Conservation (phyloP, 2,113 vertebrate species). For the Mobula hypostoma region DNA sequence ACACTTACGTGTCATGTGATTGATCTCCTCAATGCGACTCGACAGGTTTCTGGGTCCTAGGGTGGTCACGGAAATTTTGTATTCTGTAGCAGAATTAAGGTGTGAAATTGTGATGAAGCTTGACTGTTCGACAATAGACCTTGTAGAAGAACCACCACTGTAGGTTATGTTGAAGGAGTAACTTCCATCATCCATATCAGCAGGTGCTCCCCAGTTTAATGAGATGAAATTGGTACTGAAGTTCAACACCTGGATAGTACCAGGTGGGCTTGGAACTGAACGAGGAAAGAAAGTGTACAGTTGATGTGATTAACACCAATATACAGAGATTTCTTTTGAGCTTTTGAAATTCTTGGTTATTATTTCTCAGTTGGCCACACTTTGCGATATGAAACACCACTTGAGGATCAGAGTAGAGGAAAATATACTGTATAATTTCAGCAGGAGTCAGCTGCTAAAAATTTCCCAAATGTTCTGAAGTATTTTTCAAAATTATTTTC, state of each 20-base stretch:
- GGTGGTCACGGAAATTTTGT: conserved; percentile 50
- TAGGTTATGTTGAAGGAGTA: conserved; percentile 45
- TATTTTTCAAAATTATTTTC: no score
- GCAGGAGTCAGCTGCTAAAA: no score
- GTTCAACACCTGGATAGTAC: no score
- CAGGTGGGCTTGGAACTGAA: no score
- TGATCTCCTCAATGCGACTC: conserved; percentile 41
- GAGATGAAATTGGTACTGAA: conserved; percentile 44
- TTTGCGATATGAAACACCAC: background rate
- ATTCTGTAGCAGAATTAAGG: conserved; percentile 50
- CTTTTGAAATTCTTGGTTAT: no score
- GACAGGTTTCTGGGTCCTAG: conserved; percentile 41
- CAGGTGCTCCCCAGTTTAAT: conserved; percentile 44
- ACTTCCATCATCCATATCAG: conserved; percentile 39
- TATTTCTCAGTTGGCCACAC: no score
- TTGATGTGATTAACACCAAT: no score
- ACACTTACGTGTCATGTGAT: conserved; percentile 53
- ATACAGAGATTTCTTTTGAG: no score
- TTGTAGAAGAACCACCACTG: rapidly evolving
- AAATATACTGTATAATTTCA: no score
- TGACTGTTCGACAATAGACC: rapidly evolving
- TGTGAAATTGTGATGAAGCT: background rate
- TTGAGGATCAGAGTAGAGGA: background rate
- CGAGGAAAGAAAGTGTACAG: no score
- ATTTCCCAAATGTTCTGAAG: no score